Conservation (phyloP, 2,113 vertebrate genomes). For the Hystrix brachyura region DNA sequence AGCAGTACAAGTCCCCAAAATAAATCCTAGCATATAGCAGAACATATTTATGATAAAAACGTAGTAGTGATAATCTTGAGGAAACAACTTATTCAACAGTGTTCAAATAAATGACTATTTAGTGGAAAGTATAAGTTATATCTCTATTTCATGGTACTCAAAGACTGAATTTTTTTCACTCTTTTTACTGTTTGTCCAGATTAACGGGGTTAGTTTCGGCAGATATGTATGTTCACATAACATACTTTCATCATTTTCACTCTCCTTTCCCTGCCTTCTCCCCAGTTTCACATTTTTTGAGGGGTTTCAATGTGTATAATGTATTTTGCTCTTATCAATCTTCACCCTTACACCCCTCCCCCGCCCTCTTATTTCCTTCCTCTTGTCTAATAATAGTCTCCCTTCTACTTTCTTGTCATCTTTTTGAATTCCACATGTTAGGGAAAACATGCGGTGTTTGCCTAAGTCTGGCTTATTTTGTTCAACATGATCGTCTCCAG, state of each 20-base stretch:
- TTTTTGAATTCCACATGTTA: not conserved
- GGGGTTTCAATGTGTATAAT: not conserved
- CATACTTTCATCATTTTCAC: not conserved
- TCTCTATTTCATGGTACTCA: not conserved
- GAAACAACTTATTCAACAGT: not conserved
- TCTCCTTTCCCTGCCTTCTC: not conserved
- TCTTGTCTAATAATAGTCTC: not conserved
- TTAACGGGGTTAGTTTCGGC: not conserved
- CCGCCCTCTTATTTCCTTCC: not conserved
- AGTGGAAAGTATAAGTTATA: not conserved
- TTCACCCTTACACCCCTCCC: not conserved
- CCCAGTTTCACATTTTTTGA: not conserved
- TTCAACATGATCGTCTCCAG: not conserved
- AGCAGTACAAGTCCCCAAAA: not conserved
- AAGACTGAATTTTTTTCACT: conserved; percentile 15
- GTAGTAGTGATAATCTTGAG: not conserved
- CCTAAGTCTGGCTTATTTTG: not conserved
- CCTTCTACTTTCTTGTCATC: not conserved
- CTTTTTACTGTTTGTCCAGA: not conserved
- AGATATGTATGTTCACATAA: not conserved
- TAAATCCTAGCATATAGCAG: not conserved
- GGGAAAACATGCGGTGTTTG: not conserved
- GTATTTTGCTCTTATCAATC: not conserved
- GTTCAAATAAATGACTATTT: conserved; percentile 25
- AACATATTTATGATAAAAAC: conserved; percentile 8